Evolutionary conservation across 1,140 invertebrate species (phyloP), one percentile per base, ranked within the genome.

Genomic region (Vanessa tameamea): DNA sequence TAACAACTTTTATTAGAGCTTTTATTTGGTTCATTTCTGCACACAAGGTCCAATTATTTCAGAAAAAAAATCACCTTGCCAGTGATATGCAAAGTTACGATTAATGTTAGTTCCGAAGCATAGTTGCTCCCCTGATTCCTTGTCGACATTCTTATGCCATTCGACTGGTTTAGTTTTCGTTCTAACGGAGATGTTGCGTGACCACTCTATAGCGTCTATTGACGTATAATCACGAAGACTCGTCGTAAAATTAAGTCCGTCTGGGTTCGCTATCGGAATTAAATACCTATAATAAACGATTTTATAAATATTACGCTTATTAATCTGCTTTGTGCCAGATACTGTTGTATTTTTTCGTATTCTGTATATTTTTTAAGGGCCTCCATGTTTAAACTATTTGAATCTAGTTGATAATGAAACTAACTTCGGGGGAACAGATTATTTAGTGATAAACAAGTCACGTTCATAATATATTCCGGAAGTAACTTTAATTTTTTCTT

Each of bases 11-110:
- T 31, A 31, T 31, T 31, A 31, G 26, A 2, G 4, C 26, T 31
- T 31, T 31, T 31, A 4, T 31, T 31, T 31, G 26, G 26, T 31
- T 2, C 26, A 31, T 31, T 31, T 31, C 26, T 31, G n/a, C n/a
- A 31, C 4, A 31, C 26, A 31, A 31, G 2, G 26, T 31, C 6
- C 26, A 31, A 31, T 31, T 31, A 31, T 6, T 43, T 9, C 1
- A 43, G 9, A 43, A 20, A 31, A 51, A 51, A 43, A 71, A 68
- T 81, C 37, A 92, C 89, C 89, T 87, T 90, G 89, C 89, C 90
- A 92, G 74, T 92, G 89, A 80, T 86, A 92, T 43, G 89, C 87
- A 59, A 92, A 92, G 75, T 92, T 92, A 5, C 90, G 82, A 77
- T 92, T 91, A 43, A 92, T 79, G 67, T 91, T 88, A 26, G 86